Conservation (phyloP, 2,797 vertebrate genomes). For the Amblyopsis hoosieri region DNA sequence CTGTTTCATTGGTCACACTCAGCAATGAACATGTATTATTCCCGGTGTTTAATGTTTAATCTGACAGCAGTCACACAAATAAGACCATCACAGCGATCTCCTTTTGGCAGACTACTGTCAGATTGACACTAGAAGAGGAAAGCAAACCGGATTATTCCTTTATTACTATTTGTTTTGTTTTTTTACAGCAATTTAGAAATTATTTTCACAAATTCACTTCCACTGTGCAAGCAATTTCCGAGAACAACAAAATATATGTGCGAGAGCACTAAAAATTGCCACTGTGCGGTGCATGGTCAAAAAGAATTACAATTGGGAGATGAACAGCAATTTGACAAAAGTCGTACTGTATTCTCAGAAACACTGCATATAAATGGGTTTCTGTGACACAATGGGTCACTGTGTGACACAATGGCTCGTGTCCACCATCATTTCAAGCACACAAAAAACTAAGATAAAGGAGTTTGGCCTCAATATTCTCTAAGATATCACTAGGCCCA, state of each 20-base stretch:
- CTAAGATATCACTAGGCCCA: slow-evolving; percentile 46
- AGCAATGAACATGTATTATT: too few species aligned
- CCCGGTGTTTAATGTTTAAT: too few species aligned
- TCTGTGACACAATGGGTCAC: background rate
- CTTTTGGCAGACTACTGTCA: too few species aligned
- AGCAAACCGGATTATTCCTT: background rate
- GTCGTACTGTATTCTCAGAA: background rate
- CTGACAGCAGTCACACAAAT: too few species aligned
- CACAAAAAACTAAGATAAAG: slow-evolving; percentile 8
- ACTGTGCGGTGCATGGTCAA: background rate
- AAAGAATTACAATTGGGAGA: background rate
- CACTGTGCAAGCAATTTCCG: background rate
- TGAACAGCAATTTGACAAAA: too few species aligned
- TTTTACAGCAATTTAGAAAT: background rate
- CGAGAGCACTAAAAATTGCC: background rate
- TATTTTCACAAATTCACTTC: background rate
- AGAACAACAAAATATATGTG: background rate
- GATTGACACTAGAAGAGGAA: background rate
- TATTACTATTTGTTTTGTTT: background rate
- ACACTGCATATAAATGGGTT: background rate
- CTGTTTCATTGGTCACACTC: background rate
- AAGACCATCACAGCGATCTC: too few species aligned
- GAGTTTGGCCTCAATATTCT: slow-evolving; percentile 42
- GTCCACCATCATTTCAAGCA: slow-evolving; percentile 3
- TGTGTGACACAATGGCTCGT: background rate